Conservation (phyloP, 2,113 vertebrate genomes). For the Oreochromis tanganicae region DNA sequence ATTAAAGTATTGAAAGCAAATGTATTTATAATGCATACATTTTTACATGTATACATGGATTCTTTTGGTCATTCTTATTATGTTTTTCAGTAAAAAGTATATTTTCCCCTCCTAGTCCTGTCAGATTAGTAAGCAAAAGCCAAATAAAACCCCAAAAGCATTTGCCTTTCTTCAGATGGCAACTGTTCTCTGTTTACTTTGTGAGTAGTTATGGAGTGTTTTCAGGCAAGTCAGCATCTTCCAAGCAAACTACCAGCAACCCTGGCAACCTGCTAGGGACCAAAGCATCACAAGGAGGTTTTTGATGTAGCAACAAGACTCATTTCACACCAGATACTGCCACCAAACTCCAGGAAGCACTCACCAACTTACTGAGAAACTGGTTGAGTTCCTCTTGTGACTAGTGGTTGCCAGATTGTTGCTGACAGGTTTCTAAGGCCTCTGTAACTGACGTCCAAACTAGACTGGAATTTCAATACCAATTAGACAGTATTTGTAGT, state of each 20-base stretch:
- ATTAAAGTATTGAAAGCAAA: not conserved
- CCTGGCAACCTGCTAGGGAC: not conserved
- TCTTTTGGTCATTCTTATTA: not conserved
- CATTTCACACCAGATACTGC: not conserved
- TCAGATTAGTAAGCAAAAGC: not conserved
- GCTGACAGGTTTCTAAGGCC: not conserved
- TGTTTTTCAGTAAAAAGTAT: not conserved
- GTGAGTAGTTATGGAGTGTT: not conserved
- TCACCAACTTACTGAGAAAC: not conserved
- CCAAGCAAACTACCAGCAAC: not conserved
- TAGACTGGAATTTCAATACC: not conserved
- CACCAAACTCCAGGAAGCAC: not conserved
- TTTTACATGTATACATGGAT: not conserved
- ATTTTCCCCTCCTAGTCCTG: not conserved
- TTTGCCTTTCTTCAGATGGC: not conserved
- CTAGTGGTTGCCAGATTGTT: not conserved
- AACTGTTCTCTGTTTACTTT: not conserved
- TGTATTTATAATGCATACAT: not conserved
- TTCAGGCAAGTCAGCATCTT: not conserved
- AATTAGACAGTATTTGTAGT: not conserved
- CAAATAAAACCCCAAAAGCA: not conserved
- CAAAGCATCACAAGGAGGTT: not conserved
- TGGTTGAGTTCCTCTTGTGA: not conserved
- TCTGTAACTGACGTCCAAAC: not conserved
- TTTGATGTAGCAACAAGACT: not conserved